Base-by-base conservation (phyloP, 2,797 vertebrate species). In the Danio aesculapii region DNA sequence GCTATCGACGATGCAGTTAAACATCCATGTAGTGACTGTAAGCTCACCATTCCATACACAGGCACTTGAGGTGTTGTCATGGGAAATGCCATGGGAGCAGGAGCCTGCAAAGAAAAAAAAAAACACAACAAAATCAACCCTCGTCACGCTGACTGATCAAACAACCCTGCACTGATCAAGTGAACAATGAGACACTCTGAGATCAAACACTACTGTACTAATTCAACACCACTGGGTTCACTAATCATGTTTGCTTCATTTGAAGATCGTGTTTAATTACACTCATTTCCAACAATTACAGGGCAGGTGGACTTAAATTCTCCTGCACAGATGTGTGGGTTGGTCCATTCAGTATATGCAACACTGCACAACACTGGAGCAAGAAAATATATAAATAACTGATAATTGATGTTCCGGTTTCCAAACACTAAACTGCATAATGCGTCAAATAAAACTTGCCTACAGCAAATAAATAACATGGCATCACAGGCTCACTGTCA, bases 11-110 rank as follows among this genome's bases (percentile, higher is more conserved):
- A 49, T 47, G 21, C 21, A 11, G 43, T 19, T 58, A 0, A 43
- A 47, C 43, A 55, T 61, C 12, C 13, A 53, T 13, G 46, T 5
- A 63, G 12, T 6, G 11, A 63, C 13, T 53, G 9, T 12, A 41
- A 73, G 17, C 95, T 95, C 91, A 97, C 96, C 96, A 97, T 96
- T 95, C 96, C 95, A 92, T 96, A 97, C 86, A 96, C 91, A 96
- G 96, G 96, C 95, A 97, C 95, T 97, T 98, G 96, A 88, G 96
- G 94, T 91, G 96, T 94, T 87, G 94, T 94, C 94, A 96, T 89
- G 84, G 96, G 95, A 88, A 95, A 97, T 47, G 94, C 86, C 86
- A 96, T 91, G 74, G 96, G 94, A 88, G 96, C 93, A 81, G 95
- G 95, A 93, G 95, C 95, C 96, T 95, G 87, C 13, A 30, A 30